Evolutionary conservation across 2,113 vertebrate genomes (phyloP).

Genomic region (Scatophagus argus): DNA sequence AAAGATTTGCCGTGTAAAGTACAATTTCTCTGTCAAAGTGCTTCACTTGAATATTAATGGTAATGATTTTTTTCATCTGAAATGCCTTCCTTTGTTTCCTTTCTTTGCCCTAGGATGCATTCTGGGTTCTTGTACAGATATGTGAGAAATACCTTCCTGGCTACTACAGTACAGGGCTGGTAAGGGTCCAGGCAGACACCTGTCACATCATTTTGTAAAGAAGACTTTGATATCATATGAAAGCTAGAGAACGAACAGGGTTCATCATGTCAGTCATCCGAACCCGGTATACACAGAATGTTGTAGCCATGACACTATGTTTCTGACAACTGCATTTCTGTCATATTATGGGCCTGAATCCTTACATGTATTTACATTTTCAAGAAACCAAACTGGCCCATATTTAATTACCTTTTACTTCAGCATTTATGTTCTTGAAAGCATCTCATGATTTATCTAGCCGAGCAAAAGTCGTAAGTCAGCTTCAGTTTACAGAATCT

Average conservation of each 20-base stretch:
- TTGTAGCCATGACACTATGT: too few relatives aligned
- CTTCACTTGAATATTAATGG: not conserved
- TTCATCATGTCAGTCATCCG: not conserved
- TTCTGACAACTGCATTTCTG: not conserved
- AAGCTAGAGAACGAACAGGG: not conserved
- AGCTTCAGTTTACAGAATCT: not conserved
- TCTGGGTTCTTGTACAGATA: slow-evolving; percentile 87
- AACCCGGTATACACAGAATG: not conserved
- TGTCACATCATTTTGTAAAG: not conserved
- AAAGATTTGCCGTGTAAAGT: too few relatives aligned
- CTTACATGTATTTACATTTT: not conserved
- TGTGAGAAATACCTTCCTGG: slow-evolving; percentile 89
- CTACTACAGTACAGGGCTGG: slow-evolving; percentile 88
- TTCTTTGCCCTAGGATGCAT: slow-evolving; percentile 81
- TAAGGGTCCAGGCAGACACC: slow-evolving; percentile 52
- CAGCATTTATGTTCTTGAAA: too few relatives aligned
- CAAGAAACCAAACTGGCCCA: too few relatives aligned
- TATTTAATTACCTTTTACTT: too few relatives aligned
- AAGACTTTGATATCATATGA: slow-evolving; percentile 10
- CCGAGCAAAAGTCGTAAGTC: not conserved
- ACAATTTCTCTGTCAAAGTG: not conserved
- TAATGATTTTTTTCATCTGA: too few relatives aligned
- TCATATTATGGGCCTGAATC: not conserved
- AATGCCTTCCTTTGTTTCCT: not conserved
- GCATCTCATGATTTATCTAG: too few relatives aligned